Percentiles rank a stretch among this genome's conserved stretches.
phyloP scores from a whole-genome alignment of 2,797 vertebrate genomes.

The Sebastes hubbsi region DNA sequence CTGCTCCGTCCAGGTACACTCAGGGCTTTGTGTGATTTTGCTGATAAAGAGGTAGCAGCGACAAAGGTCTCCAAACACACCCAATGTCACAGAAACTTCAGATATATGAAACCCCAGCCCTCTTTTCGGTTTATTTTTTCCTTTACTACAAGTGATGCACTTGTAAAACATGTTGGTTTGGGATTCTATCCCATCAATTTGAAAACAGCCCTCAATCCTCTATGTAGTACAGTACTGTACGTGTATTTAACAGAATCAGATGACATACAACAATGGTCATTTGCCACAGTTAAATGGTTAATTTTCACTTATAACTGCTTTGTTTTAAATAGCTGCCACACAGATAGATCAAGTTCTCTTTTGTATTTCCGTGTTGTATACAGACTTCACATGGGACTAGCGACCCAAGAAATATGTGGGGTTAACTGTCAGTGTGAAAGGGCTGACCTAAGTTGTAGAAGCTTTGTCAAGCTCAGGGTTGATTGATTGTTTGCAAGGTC shows the following conservation, averaged over 20 bases:
- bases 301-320: background rate
- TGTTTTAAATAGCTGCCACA: background rate
- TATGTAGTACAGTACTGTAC: no score
- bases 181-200: background rate
- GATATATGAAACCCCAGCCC: background rate
- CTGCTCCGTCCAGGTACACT: conserved; percentile 4
- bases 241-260: background rate
- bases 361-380: background rate
- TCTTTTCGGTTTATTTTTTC: background rate
- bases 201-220: background rate
- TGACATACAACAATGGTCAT: no score
- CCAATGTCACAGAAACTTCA: background rate
- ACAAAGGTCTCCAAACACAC: conserved; percentile 19
- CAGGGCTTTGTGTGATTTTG: conserved; percentile 16
- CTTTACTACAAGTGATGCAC: background rate
- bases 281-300: background rate
- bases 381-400: background rate
- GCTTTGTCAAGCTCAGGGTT: background rate
- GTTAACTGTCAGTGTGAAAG: conserved; percentile 1
- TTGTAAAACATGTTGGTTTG: background rate
- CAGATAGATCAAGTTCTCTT: background rate
- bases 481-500: background rate
- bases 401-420: background rate
- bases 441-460: background rate
- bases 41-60: background rate